Evolutionary conservation across 2,113 vertebrate species (phyloP), one percentile per base, ranked within the genome.

Genomic region (Gasterosteus aculeatus): DNA sequence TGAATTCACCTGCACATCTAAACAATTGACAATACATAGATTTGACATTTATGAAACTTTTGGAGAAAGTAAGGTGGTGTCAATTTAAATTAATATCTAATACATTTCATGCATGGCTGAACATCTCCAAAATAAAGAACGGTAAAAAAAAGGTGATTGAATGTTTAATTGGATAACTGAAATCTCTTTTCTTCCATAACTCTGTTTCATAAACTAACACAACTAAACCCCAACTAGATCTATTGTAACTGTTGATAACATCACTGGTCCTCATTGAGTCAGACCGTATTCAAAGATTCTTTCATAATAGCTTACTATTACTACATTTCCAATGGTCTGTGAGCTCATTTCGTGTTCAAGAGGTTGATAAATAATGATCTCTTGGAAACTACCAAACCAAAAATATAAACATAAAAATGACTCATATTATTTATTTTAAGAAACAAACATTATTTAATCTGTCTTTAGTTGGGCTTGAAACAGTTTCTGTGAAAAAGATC

Each of bases 311-410:
- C 22, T 61, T 26, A 74, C 3, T 31, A 12, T 51, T 22, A 53
- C 12, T n/a, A 71, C 1, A 49, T 59, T 65, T 60, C 39, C 19
- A 3, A 38, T 4, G 1, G 18, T 19, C 3, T 8, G 22, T 70
- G n/a, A 65, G n/a, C 53, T 51, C 44, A 80, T 82, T 6, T 53
- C 5, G 10, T 56, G 10, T 29, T n/a, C 10, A 9, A 58, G 18
- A 51, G 22, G 16, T 66, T 18, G 15, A 68, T 69, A 71, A 86
- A 82, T 41, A 1, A 1, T 46, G 46, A 72, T 22, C 9, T 64
- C 16, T 69, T 29, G 15, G 29, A 38, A 42, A 44, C 12, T 7
- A 10, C 54, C 39, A 19, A 18, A 49, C n/a, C 41, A 7, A 39
- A 14, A 38, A 10, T 67, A 10, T 29, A 9, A 31, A 33, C 7